These are phyloP conservation scores for Nebria salina DNA, from an alignment of 2,888 invertebrate species.

Conservation along the genomic window DNA sequence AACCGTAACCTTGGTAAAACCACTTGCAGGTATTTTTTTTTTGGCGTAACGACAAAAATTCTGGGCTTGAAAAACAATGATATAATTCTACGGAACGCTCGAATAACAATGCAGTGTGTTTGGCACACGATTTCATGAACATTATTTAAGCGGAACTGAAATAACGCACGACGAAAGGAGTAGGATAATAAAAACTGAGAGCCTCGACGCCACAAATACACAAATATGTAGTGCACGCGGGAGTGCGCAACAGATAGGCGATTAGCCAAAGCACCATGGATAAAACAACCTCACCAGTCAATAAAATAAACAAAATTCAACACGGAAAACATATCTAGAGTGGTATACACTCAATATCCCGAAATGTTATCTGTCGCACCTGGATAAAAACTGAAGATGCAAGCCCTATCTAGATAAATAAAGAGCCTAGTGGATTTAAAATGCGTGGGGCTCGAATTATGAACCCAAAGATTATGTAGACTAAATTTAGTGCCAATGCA, in stretches of 20 bases:
- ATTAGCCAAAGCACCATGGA: not conserved
- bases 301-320: not conserved
- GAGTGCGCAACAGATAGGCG: not conserved
- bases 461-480: too few species aligned
- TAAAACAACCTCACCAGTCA: not conserved
- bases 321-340: too few species aligned
- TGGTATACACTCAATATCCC: too few species aligned
- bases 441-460: too few species aligned
- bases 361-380: too few species aligned
- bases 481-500: too few species aligned
- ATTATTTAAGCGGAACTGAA: conserved; percentile 3
- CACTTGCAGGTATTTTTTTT: conserved; percentile 22
- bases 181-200: conserved; percentile 14
- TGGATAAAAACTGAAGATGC: too few species aligned
- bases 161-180: not conserved
- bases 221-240: conserved; percentile 3
- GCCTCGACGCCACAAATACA: conserved; percentile 26
- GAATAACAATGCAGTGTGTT: conserved; percentile 9
- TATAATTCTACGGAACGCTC: conserved; percentile 11
- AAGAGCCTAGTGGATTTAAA: too few species aligned
- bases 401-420: too few species aligned
- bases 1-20: conserved; percentile 37
- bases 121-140: conserved; percentile 7
- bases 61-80: conserved; percentile 30
- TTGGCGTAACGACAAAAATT: conserved; percentile 23